Percentiles rank a stretch among this genome's conserved stretches.
These are phyloP conservation scores for Semnornis frantzii DNA, from an alignment of 2,113 vertebrate species.

Conservation along the genomic window DNA sequence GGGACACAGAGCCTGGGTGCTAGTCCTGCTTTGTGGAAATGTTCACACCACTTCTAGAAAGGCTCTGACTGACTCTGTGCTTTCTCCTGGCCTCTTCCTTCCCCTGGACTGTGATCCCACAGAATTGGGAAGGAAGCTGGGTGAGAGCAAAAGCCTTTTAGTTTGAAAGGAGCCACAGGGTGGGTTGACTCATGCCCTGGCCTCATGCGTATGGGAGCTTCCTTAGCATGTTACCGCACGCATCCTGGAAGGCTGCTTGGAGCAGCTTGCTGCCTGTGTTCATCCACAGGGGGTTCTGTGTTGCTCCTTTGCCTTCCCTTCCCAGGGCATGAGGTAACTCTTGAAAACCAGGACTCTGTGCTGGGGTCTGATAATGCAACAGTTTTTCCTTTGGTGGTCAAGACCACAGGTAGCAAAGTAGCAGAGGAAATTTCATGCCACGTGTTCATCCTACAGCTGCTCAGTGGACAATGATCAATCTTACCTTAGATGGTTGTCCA, in stretches of 20 bases:
- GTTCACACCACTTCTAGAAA: fast-evolving
- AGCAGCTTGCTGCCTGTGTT: neutral
- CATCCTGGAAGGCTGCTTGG: neutral
- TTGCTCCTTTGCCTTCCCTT: neutral
- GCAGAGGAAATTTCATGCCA: neutral
- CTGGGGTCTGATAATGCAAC: neutral
- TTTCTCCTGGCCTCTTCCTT: neutral
- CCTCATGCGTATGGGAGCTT: neutral
- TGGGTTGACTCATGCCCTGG: fast-evolving
- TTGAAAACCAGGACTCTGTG: neutral
- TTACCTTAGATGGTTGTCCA: neutral
- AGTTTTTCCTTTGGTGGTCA: neutral
- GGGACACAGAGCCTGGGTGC: fast-evolving
- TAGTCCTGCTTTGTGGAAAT: neutral
- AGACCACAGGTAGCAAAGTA: neutral
- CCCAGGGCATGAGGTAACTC: neutral
- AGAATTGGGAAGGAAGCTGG: neutral
- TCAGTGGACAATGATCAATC: neutral
- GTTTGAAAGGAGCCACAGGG: neutral
- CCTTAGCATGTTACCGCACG: fast-evolving
- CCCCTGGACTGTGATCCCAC: neutral
- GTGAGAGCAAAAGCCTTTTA: neutral
- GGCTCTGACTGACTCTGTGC: neutral
- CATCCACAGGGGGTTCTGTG: neutral
- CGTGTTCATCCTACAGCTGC: neutral